Evolutionary conservation across 1,140 invertebrate species (phyloP).

Genomic region (Drosophila sucinea): DNA sequence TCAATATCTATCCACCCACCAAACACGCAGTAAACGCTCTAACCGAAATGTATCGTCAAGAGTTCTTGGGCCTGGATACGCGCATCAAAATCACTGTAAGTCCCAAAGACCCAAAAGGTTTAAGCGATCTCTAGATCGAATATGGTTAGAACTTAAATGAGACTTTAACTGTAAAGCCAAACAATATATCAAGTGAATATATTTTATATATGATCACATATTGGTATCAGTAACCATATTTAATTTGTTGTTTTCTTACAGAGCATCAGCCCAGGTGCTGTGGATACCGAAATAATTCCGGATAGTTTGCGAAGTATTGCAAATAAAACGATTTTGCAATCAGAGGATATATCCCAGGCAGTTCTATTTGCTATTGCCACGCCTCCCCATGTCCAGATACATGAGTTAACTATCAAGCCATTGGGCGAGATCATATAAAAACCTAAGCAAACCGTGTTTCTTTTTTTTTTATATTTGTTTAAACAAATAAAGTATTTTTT

Average conservation of each 20-base stretch:
- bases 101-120: neutral
- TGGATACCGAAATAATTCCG: slow-evolving; percentile 84
- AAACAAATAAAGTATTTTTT: no score
- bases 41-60: slow-evolving; percentile 86
- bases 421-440: slow-evolving; percentile 63
- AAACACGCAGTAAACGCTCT: slow-evolving; percentile 89
- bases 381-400: slow-evolving; percentile 84
- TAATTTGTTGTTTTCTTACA: slow-evolving; percentile 45
- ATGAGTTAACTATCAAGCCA: slow-evolving; percentile 74
- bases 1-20: slow-evolving; percentile 86
- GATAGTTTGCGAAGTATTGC: slow-evolving; percentile 41
- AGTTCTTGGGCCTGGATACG: slow-evolving; percentile 85
- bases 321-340: slow-evolving; percentile 56
- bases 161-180: neutral
- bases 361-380: slow-evolving; percentile 84
- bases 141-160: no score
- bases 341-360: slow-evolving; percentile 85
- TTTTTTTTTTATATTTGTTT: neutral
- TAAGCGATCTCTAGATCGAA: no score
- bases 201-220: no score
- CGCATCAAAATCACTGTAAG: slow-evolving; percentile 88
- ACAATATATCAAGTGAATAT: no score
- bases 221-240: neutral
- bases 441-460: no score
- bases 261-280: slow-evolving; percentile 86